Evolutionary conservation across 2,113 vertebrate genomes (phyloP), one percentile per base, ranked within the genome.

Genomic region (Polypterus senegalus): DNA sequence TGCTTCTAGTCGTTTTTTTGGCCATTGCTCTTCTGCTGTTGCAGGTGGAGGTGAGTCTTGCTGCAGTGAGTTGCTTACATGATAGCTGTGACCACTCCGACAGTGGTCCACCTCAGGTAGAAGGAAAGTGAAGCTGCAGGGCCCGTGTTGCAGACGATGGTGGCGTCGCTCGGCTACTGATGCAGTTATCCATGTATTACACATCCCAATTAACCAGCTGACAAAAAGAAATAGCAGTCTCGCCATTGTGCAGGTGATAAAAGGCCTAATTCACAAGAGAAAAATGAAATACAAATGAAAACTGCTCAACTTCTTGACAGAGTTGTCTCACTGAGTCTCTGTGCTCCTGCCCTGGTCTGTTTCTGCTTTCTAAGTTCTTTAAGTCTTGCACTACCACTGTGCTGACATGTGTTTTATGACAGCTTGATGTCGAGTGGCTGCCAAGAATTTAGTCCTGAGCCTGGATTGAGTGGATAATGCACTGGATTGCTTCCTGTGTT

Each of bases 111-210:
- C 67, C 70, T 90, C 88, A 0, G 88, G 87, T 46, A 91, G 81
- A 53, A 90, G 74, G 70, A 91, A 91, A 48, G 86, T 91, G 74
- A 87, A 90, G 73, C 77, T 83, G 75, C 88, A 91, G 59, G 73
- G 69, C 43, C 88, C 87, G 55, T 87, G 83, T 71, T 89, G 85
- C 63, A 90, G 72, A 3, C 51, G 82, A 63, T 90, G 86, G 67
- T 80, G 80, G 61, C 66, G 73, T 54, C 77, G 76, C 61, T 83
- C 84, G 27, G 27, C 27, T 27, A 27, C 27, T 27, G 27, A 27
- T 27, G 27, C 27, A 27, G 27, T 27, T 27, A 2, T 27, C 27
- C 27, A 27, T 27, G 27, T 27, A 27, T 27, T 27, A 43, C 11
- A 47, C 6, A 62, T 7, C 52, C 51, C 27, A 11, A 5, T 6